Conservation (phyloP, 2,888 invertebrate genomes). For the Drosophila sordidapex region DNA sequence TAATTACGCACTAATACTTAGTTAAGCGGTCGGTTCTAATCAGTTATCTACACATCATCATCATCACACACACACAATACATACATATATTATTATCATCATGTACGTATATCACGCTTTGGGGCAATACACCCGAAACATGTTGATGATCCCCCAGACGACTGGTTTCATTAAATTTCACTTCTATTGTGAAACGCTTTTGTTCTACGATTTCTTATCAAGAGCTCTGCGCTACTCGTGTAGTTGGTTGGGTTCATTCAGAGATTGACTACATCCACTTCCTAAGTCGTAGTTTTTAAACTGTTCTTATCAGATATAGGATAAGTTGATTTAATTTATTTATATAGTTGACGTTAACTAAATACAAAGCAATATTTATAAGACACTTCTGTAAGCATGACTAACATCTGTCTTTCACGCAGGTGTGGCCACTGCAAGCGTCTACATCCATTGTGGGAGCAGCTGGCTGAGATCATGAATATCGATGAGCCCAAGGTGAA, state of each 20-base stretch:
- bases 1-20: constrained; percentile 3
- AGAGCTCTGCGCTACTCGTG: background rate
- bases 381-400: background rate
- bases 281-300: background rate
- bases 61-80: background rate
- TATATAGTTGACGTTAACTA: too few species aligned
- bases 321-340: background rate
- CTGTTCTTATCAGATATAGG: background rate
- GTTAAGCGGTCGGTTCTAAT: constrained; percentile 10
- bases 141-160: background rate
- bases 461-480: constrained; percentile 90
- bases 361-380: background rate
- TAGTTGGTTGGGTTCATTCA: background rate
- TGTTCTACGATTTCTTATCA: background rate
- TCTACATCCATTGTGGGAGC: constrained; percentile 92
- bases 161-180: background rate
- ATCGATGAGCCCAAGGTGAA: constrained; percentile 87
- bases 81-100: constrained; percentile 4
- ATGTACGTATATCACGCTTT: background rate
- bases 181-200: background rate
- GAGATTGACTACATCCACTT: background rate
- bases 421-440: constrained; percentile 93
- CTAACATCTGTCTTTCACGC: background rate
- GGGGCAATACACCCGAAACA: background rate
- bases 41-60: constrained; percentile 6